Base-by-base conservation (phyloP, 2,797 vertebrate genomes). In the Tadarida brasiliensis region DNA sequence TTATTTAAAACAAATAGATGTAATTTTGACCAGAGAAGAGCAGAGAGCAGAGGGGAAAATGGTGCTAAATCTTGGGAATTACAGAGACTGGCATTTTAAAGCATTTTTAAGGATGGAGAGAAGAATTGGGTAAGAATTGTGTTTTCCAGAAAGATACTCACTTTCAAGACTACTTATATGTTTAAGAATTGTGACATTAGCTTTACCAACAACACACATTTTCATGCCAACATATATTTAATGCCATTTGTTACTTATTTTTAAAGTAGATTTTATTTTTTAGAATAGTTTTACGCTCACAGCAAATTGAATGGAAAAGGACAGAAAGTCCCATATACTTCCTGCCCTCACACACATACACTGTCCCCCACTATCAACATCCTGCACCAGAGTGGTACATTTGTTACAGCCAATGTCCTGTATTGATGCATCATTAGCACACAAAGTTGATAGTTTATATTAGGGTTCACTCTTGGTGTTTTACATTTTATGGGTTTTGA, bases 1-100 rank as follows among this genome's bases (percentile, higher is more conserved):
- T 78, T 67, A 80, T 71, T 82, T 83, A 87, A 93, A 93, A 82
- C 5, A 80, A 87, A 57, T 80, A 88, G n/a, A 68, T n/a, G 1
- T 28, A 70, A 39, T 85, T 65, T 92, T 81, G 54, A 82, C 28
- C 44, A 44, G 19, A 73, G 28, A 88, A 76, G 12, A 30, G 5
- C 14, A 73, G 49, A 70, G 19, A 73, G 17, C 47, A 73, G 26
- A 80, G 15, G n/a, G 17, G 0, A 16, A 85, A 71, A 76, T 73
- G 15, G 24, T 65, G 11, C 74, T 59, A 83, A 59, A 54, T 65
- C 35, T 71, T 90, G 35, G 35, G 39, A 28, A 63, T 59, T 82
- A 74, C 15, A 76, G 15, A 94, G 17, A 82, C n/a, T 77, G n/a
- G 3, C 54, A 59, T 59, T 61, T 68, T 39, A 22, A 6, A 85